Conservation (phyloP, 2,888 invertebrate genomes). For the Strigamia crassipes region DNA sequence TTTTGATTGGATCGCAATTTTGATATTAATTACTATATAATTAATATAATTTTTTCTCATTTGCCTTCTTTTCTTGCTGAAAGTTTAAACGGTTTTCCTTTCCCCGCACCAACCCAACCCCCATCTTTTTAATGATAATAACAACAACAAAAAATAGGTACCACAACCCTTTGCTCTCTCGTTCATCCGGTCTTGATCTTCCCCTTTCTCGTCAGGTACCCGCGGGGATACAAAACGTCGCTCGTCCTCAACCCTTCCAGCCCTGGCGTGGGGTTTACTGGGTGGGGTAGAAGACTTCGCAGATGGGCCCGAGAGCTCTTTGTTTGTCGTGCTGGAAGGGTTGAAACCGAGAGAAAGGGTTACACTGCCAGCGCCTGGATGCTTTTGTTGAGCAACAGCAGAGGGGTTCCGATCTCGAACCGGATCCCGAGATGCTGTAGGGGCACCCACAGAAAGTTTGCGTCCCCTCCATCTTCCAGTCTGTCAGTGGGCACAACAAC, state of each 20-base stretch:
- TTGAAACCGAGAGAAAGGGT: slow-evolving; percentile 25
- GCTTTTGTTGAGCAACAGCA: slow-evolving; percentile 31
- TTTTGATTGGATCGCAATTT: neutral
- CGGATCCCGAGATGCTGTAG: slow-evolving; percentile 29
- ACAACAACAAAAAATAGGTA: neutral
- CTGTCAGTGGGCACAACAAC: slow-evolving; percentile 30
- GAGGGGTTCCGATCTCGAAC: slow-evolving; percentile 33
- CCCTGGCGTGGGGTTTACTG: slow-evolving; percentile 24
- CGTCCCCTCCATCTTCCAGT: slow-evolving; percentile 16
- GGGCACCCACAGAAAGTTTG: slow-evolving; percentile 15
- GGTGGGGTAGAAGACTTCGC: slow-evolving; percentile 29
- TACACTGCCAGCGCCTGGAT: slow-evolving; percentile 25
- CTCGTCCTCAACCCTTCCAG: slow-evolving; percentile 30
- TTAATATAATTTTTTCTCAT: neutral
- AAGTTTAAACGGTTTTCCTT: neutral
- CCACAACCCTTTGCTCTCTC: slow-evolving; percentile 6
- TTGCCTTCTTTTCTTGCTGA: neutral
- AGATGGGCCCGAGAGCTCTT: slow-evolving; percentile 28
- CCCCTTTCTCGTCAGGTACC: slow-evolving; percentile 25
- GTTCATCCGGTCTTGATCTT: slow-evolving; percentile 27
- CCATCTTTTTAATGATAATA: neutral
- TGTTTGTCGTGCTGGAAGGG: slow-evolving; percentile 30
- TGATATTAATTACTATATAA: neutral
- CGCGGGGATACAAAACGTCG: slow-evolving; percentile 29
- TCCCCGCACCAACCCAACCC: neutral